Base-by-base conservation (phyloP, 1,140 invertebrate genomes). In the Procambarus virginalis region DNA sequence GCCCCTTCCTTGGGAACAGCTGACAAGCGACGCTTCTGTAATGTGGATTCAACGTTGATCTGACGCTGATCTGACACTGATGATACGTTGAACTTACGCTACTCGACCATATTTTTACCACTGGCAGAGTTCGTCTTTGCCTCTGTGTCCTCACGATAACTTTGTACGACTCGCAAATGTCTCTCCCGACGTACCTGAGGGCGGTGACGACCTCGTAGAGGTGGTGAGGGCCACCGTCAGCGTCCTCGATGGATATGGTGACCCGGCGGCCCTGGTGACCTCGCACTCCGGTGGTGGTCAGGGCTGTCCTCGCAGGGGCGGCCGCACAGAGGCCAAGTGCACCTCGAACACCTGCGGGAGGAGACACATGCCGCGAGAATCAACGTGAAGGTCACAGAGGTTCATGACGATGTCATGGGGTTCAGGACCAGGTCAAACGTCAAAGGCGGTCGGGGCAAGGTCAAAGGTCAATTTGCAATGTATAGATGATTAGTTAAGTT, bases 301-400 rank as follows among this genome's bases (percentile, higher is more conserved):
- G 89, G 77, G 22, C n/a, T 73, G 51, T 22, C 70, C 48, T 84
- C 81, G 73, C 92, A 92, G 22, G 49, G n/a, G 34, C 75, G 22
- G 9, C 88, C 84, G 92, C 97, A 97, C 45, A 97, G 94, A 0
- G 97, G 97, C 97, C 97, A 98, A 2, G 95, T 94, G 93, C 97
- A 98, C 22, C 94, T 94, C 0, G 95, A 95, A 93, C 97, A 98
- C 55, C 96, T 92, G 84, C 0, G 64, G 76, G n/a, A 2, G 22
- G 14, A 5, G 4, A 45, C 10, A 9, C 17, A 17, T 49, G 9
- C 14, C 22, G 34, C 46, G 55, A 34, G 0, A 9, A n/a, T n/a
- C 10, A 20, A 9, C 20, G 1, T 14, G 6, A 0, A 20, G 70
- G 20, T 20, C 9, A 75, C 9, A 75, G 20, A n/a, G 8, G 10